A percentile compares a stretch with the other conserved stretches of the same genome.
These are phyloP conservation scores for Oxyura jamaicensis DNA, from an alignment of 2,113 vertebrate genomes.

Conservation along the genomic window DNA sequence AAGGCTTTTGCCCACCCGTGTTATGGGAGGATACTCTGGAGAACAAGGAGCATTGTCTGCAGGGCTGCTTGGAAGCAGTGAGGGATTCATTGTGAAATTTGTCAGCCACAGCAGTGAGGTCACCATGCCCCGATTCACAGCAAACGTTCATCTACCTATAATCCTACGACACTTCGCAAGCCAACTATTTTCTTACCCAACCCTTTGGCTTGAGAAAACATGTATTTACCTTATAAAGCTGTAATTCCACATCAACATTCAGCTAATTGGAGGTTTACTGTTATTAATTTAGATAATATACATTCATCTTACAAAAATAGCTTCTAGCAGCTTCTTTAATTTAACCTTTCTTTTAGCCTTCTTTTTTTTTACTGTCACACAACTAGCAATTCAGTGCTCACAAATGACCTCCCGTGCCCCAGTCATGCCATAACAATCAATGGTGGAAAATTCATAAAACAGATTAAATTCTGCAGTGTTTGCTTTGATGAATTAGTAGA, in stretches of 20 bases:
- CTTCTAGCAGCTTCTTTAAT: slow-evolving; percentile 58
- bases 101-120: not conserved
- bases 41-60: not conserved
- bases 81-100: not conserved
- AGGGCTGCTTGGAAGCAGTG: not conserved
- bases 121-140: not conserved
- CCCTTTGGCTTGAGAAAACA: not conserved
- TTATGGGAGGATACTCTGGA: not conserved
- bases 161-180: not conserved
- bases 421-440: not conserved
- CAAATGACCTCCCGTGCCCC: slow-evolving; percentile 17
- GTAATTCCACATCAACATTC: not conserved
- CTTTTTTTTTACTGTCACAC: slow-evolving; percentile 9
- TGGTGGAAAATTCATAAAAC: slow-evolving; percentile 13
- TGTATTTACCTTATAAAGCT: slow-evolving; percentile 43
- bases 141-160: slow-evolving; percentile 14
- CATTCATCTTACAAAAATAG: not conserved
- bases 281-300: slow-evolving; percentile 57
- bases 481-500: slow-evolving; percentile 6
- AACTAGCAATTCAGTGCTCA: slow-evolving; percentile 54
- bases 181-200: not conserved
- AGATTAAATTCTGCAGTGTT: not conserved
- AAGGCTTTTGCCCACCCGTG: not conserved
- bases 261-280: slow-evolving; percentile 59
- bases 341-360: slow-evolving; percentile 41